Evolutionary conservation across 2,113 vertebrate species (phyloP), one percentile per base, ranked within the genome.

Genomic region (Opisthocomus hoazin): DNA sequence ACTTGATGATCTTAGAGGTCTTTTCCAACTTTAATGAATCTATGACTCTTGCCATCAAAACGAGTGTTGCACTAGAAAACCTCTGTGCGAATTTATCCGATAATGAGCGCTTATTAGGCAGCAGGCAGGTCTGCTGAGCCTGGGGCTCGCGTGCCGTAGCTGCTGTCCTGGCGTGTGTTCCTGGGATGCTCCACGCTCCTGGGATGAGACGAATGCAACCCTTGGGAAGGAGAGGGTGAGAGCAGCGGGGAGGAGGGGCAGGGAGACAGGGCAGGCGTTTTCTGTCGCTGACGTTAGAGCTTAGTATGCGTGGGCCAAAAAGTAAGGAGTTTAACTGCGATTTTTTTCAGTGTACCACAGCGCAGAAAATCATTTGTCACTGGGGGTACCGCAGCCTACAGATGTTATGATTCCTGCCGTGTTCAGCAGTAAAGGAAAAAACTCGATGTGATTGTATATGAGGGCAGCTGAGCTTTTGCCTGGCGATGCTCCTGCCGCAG

Each of bases 341-440:
- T 19, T 45, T 12, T 43, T n/a, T 32, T 2, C 45, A 2, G 0
- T 0, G n/a, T 16, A 1, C 5, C 26, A 4, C 10, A 5, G 58
- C 48, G 37, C 73, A 29, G 29, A 27, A 64, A 17, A 2, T 3
- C 37, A 3, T 1, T 37, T 18, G 15, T 70, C 22, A 1, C 54
- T 36, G 17, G 21, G 37, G 12, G 2, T 34, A 23, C 19, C 8
- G 2, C n/a, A 34, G 51, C 41, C 74, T 10, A 1, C 12, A 8
- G 1, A 0, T 2, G 53, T n/a, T 32, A 14, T 34, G 29, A 63
- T 54, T 58, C 71, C 60, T 50, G 1, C 84, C 3, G 0, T 23
- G 50, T 2, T 11, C 64, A 36, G 54, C 36, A 37, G 32, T 0
- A 36, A 16, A 32, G 45, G 30, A 32, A 27, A 18, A 34, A 9